Base-by-base conservation (phyloP, 2,113 vertebrate genomes). In the Pedionomus torquatus region DNA sequence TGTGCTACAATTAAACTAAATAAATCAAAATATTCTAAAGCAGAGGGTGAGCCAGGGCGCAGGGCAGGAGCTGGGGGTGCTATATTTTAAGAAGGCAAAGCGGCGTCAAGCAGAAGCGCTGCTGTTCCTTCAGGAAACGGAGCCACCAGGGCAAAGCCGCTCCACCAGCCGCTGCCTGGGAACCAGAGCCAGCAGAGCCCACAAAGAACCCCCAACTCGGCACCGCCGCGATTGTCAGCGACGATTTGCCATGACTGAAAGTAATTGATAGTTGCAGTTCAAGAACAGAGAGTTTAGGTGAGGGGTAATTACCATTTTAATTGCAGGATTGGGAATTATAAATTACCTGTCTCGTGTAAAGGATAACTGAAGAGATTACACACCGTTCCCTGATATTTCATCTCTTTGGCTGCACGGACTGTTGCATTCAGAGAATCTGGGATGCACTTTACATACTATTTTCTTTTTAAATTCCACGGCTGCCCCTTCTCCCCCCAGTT, bases 251-350 rank as follows among this genome's bases (percentile, higher is more conserved):
- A 17, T 35, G 87, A 91, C 17, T 51, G 78, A 92, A 84, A 33
- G 70, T 68, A 96, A 96, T 51, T 49, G 54, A 93, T 94, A 72
- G 21, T 46, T 89, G 90, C 87, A 72, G 93, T 74, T 96, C 78
- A 70, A 46, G 57, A 97, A 95, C 52, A 76, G 71, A 77, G 49
- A 83, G 90, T 93, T 95, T 93, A 95, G 92, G 74, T 94, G 96
- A 33, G 65, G 81, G 54, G 49, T 95, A 97, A 98, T 98, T 97
- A 98, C 91, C 95, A 98, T 97, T 98, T 98, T 97, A 98, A 98
- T 97, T 97, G 96, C 84, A 69, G 97, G 96, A 97, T 60, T 96
- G 96, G 93, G 85, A 96, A 95, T 96, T 97, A 97, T 87, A 97
- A 98, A 97, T 98, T 92, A 94, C 93, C 94, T 96, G 94, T 96